Percentiles rank a stretch among this genome's conserved stretches.
These are phyloP conservation scores for Pica pica DNA, from an alignment of 2,113 vertebrate genomes.

Conservation along the genomic window DNA sequence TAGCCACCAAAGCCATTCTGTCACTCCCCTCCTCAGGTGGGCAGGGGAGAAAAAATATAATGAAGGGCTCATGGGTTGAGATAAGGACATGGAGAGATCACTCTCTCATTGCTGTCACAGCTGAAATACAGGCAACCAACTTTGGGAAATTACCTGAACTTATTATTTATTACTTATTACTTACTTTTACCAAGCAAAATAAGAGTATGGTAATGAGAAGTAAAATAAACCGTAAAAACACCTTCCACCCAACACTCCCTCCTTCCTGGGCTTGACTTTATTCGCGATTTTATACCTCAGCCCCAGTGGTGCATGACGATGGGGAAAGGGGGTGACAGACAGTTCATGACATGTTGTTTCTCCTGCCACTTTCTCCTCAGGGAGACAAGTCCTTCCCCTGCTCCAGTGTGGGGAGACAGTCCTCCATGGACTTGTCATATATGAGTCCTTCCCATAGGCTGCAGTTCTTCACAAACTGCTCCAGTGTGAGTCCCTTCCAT, in stretches of 20 bases:
- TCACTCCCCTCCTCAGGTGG: background rate
- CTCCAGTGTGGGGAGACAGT: too few species aligned
- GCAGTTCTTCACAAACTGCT: background rate
- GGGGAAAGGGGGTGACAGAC: background rate
- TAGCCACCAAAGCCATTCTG: background rate
- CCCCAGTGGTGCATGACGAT: rapidly evolving
- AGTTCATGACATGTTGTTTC: too few species aligned
- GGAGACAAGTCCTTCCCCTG: background rate
- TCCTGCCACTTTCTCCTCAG: background rate
- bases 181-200: background rate
- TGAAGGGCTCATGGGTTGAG: background rate
- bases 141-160: background rate
- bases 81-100: background rate
- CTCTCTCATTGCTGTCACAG: background rate
- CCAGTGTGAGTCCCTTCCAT: background rate
- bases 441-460: background rate
- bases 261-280: background rate
- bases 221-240: background rate
- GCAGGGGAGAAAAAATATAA: background rate
- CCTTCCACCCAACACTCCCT: background rate
- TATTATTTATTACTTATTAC: background rate
- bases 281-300: rapidly evolving
- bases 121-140: background rate
- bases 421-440: background rate
- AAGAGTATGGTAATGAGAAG: background rate